These are phyloP conservation scores for Sinotaia quadrata DNA, from an alignment of 2,888 invertebrate genomes.

Conservation along the genomic window DNA sequence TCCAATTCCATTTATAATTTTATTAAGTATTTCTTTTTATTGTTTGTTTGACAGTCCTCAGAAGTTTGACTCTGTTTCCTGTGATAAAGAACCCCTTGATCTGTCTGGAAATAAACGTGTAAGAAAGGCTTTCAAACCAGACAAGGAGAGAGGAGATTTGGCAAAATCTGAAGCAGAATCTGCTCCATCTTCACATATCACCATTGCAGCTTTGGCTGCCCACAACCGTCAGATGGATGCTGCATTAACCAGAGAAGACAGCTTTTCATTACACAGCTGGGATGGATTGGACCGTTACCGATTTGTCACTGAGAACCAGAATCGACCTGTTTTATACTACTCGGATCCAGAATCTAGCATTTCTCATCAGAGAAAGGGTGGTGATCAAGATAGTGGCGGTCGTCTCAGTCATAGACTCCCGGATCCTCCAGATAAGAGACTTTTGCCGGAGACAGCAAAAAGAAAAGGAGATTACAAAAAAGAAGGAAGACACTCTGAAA, in stretches of 20 bases:
- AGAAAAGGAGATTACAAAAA: too few species aligned
- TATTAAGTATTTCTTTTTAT: too few species aligned
- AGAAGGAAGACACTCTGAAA: too few species aligned
- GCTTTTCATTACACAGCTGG: slow-evolving; percentile 25
- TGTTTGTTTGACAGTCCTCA: slow-evolving; percentile 9
- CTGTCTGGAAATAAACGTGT: slow-evolving; percentile 8
- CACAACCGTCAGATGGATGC: slow-evolving; percentile 30
- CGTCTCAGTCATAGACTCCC: background rate
- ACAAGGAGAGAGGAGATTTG: background rate
- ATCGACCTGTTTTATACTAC: slow-evolving; percentile 29
- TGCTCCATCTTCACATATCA: slow-evolving; percentile 36
- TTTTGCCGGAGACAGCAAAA: too few species aligned
- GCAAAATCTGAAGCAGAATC: background rate
- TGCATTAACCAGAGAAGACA: background rate
- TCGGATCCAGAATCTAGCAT: slow-evolving; percentile 13
- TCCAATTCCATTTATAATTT: too few species aligned
- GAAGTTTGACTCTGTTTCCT: background rate
- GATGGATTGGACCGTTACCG: slow-evolving; percentile 19
- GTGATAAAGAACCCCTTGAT: background rate
- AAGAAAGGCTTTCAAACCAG: background rate
- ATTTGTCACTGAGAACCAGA: slow-evolving; percentile 37
- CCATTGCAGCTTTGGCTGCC: slow-evolving; percentile 40
- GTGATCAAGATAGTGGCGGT: too few species aligned
- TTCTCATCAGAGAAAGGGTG: background rate
- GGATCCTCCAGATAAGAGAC: background rate